Conservation (phyloP, 2,113 vertebrate species). For the Daboia siamensis region DNA sequence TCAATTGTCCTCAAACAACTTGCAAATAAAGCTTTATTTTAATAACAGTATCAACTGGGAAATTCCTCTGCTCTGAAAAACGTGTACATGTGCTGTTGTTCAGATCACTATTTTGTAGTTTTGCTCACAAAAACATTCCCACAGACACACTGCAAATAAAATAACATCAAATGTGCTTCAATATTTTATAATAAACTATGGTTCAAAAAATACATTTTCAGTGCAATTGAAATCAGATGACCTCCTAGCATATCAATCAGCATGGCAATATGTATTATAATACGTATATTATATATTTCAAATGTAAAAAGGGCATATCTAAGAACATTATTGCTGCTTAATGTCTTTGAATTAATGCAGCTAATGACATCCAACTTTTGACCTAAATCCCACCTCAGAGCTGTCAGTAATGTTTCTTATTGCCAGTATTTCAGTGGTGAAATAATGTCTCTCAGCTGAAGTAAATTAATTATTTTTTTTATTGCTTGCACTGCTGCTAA, state of each 20-base stretch:
- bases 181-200: slow-evolving; percentile 13
- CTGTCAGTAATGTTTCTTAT: neutral
- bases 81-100: slow-evolving; percentile 14
- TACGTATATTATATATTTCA: neutral
- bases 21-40: slow-evolving; percentile 26
- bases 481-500: neutral
- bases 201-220: slow-evolving; percentile 22
- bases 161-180: slow-evolving; percentile 33
- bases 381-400: neutral
- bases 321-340: neutral
- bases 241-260: neutral
- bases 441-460: neutral
- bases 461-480: neutral
- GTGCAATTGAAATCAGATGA: slow-evolving; percentile 25
- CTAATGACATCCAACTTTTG: neutral
- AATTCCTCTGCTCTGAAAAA: slow-evolving; percentile 18
- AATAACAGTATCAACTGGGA: slow-evolving; percentile 15
- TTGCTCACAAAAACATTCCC: slow-evolving; percentile 14
- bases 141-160: slow-evolving; percentile 31
- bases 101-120: slow-evolving; percentile 14
- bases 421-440: neutral
- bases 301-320: neutral
- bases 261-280: neutral
- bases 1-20: slow-evolving; percentile 16
- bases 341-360: neutral